These are phyloP conservation scores for Drosophila eohydei DNA, from an alignment of 2,888 invertebrate species.

Conservation along the genomic window DNA sequence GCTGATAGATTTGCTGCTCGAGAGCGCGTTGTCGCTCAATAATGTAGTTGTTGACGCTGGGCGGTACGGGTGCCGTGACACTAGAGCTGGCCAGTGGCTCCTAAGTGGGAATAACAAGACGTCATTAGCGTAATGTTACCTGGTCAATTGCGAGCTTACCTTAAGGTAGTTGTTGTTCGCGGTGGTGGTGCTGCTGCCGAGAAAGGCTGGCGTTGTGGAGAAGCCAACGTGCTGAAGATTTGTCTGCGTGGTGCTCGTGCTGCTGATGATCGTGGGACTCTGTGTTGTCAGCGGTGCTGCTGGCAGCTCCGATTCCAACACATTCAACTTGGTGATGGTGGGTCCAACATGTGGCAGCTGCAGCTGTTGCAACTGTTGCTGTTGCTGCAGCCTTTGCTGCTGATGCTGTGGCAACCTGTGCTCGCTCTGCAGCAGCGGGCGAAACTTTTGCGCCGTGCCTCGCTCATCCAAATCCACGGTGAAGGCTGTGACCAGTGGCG, in stretches of 20 bases:
- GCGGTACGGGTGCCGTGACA: constrained; percentile 37
- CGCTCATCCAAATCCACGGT: constrained; percentile 93
- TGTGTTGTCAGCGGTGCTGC: constrained; percentile 68
- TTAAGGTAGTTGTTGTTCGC: constrained; percentile 61
- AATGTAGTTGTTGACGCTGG: constrained; percentile 77
- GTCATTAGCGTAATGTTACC: constrained; percentile 18
- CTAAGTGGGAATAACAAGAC: constrained; percentile 25
- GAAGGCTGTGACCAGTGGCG: constrained; percentile 93
- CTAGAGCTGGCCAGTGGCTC: constrained; percentile 50
- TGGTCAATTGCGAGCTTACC: constrained; percentile 45
- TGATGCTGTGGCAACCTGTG: constrained; percentile 32
- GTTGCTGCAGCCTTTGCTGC: constrained; percentile 22
- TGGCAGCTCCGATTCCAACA: constrained; percentile 68
- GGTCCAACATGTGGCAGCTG: constrained; percentile 72
- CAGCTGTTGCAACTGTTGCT: constrained; percentile 36
- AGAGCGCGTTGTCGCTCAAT: constrained; percentile 88
- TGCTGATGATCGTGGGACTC: constrained; percentile 53
- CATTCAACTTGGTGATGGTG: constrained; percentile 82
- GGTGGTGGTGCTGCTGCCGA: constrained; percentile 43
- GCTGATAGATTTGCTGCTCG: constrained; percentile 89
- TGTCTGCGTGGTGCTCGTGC: constrained; percentile 53
- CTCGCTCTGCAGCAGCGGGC: constrained; percentile 88
- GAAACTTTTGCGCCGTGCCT: constrained; percentile 92
- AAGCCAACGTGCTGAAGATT: constrained; percentile 40
- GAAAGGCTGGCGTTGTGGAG: constrained; percentile 65